A percentile compares a stretch with the other conserved stretches of the same genome.
Conservation (phyloP, 2,888 invertebrate species). For the Heliconius aoede region DNA sequence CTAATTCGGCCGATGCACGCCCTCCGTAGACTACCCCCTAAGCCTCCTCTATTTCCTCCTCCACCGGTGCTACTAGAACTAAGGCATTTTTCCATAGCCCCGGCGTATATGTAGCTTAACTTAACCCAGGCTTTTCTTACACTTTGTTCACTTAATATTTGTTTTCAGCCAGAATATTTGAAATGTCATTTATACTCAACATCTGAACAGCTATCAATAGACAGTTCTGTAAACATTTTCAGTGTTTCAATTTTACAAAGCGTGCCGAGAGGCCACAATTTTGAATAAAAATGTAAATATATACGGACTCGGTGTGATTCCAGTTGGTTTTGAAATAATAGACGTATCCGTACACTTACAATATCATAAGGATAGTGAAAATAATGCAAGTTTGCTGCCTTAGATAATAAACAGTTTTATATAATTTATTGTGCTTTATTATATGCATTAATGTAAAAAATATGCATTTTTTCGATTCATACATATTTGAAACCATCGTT, state of each 20-base stretch:
- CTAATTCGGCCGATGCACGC: no score
- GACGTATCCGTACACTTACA: not conserved
- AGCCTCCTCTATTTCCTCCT: no score
- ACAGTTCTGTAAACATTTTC: constrained; percentile 6
- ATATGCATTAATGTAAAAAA: not conserved
- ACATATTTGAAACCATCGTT: not conserved
- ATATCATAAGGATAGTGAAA: not conserved
- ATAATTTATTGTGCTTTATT: not conserved
- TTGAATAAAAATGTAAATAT: constrained; percentile 7
- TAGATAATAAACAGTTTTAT: no score
- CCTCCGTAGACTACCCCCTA: no score
- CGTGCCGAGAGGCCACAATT: constrained; percentile 8
- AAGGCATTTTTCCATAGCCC: no score
- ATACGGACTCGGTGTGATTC: not conserved
- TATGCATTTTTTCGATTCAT: not conserved
- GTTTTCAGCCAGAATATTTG: not conserved
- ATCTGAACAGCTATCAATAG: not conserved
- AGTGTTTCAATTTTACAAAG: not conserved
- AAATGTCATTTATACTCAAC: not conserved
- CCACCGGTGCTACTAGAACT: no score
- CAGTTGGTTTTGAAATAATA: not conserved
- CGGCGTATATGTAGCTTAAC: no score
- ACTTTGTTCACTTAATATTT: no score
- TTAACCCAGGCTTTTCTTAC: no score
- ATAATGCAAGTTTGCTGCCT: not conserved